Base-by-base conservation (phyloP, 1,140 invertebrate genomes). In the Daktulosphaira vitifoliae region DNA sequence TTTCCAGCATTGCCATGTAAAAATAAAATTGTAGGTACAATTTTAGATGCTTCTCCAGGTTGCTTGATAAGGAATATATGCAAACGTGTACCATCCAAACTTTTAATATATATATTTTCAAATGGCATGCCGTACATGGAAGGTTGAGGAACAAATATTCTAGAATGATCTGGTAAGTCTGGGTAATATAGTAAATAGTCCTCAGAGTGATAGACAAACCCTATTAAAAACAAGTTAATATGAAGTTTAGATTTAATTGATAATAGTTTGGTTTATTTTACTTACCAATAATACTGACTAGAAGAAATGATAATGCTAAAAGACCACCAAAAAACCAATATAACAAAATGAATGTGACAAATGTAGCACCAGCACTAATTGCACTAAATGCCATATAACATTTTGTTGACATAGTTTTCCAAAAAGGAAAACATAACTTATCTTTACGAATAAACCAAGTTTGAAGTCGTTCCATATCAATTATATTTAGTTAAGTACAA, bases 1-100 rank as follows among this genome's bases (percentile, higher is more conserved):
- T 97, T 96, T 16, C 93, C 93, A 66, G 93, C 92, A 84, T 96
- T 96, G 8, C 93, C 93, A 80, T 97, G 93, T 52, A 97, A 84
- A 77, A 89, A 96, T 16, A 96, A 75, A 69, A 96, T 76, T 1
- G 92, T 95, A 1, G 89, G 88, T 29, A 67, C 69, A 42, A 76
- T 74, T 67, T 80, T 79, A 64, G 80, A 80, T 67, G 81, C 80
- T 42, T 84, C 81, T 56, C 80, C 79, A 7, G 82, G 76, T 74
- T 95, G 91, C 72, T 85, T 83, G 65, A 96, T 88, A 69, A 95
- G 84, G 72, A 91, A 91, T 71, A 88, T 83, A 72, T 96, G 90
- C 54, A 96, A 79, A 69, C 83, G 83, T 2, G 86, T 84, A 6
- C 86, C 86, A 82, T 96, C 92, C 56, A 78, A 78, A 33, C 87